Evolutionary conservation across 1,140 invertebrate genomes (phyloP).

Genomic region (Acromyrmex charruanus): DNA sequence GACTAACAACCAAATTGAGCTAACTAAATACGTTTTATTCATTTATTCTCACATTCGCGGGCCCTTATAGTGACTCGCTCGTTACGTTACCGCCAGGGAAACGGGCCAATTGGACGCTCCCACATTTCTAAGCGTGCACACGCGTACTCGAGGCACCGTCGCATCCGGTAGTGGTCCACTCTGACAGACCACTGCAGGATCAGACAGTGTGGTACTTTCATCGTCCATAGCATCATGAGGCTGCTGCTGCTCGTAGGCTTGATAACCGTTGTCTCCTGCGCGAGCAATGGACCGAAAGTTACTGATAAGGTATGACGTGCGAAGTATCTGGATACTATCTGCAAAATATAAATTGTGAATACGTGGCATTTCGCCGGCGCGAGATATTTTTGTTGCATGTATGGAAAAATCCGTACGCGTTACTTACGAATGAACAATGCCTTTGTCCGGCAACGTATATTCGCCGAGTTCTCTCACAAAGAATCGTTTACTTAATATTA

Average conservation of each 20-base stretch:
- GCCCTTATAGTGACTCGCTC: neutral
- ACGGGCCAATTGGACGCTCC: constrained; percentile 60
- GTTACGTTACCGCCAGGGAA: neutral
- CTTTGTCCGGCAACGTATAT: neutral
- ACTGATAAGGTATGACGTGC: constrained; percentile 89
- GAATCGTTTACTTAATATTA: neutral
- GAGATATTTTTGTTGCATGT: constrained; percentile 19
- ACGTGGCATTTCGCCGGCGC: constrained; percentile 8
- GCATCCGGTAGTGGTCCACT: constrained; percentile 47
- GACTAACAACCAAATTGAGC: neutral
- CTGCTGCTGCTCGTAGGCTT: constrained; percentile 71
- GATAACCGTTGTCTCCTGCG: constrained; percentile 62
- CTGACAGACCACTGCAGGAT: neutral
- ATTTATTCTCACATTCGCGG: neutral
- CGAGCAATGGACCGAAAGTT: constrained; percentile 89
- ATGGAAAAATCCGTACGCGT: neutral
- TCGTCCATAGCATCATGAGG: constrained; percentile 58
- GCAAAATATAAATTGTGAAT: neutral
- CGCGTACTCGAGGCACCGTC: constrained; percentile 29
- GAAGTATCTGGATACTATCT: neutral
- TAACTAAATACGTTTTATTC: neutral
- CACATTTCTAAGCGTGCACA: constrained; percentile 69
- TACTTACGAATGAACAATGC: neutral
- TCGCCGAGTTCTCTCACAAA: too few relatives aligned
- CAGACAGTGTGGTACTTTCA: neutral